Percentiles rank a stretch among this genome's conserved stretches.
Evolutionary conservation across 2,888 invertebrate species (phyloP).

Genomic region (Julus scandinavius): DNA sequence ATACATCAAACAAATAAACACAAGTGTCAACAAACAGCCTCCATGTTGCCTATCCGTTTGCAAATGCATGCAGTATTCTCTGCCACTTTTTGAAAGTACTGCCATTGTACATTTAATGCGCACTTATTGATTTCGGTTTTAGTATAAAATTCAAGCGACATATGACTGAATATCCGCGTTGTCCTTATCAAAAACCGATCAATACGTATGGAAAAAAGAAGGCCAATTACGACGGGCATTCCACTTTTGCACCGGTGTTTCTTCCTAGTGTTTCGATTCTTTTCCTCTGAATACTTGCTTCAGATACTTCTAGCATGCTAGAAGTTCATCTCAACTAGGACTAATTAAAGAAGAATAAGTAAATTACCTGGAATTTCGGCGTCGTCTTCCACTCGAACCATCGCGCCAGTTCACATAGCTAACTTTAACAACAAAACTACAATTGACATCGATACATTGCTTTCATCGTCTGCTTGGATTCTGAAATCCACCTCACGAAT

Average conservation of each 20-base stretch:
- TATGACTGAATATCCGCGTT: background rate
- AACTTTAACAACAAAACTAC: background rate
- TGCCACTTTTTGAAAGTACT: background rate
- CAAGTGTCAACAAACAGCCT: background rate
- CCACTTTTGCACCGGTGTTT: background rate
- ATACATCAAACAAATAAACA: too few relatives aligned
- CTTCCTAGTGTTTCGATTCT: background rate
- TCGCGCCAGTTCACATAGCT: slow-evolving; percentile 20
- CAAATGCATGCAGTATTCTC: background rate
- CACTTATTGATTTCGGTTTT: slow-evolving; percentile 17
- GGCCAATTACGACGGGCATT: background rate
- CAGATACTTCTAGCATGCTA: background rate
- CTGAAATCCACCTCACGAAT: background rate
- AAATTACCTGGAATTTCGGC: slow-evolving; percentile 54
- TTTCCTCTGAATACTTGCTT: background rate
- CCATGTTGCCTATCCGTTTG: background rate
- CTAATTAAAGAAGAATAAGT: background rate
- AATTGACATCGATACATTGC: background rate
- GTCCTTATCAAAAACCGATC: slow-evolving; percentile 1
- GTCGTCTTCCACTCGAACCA: slow-evolving; percentile 54
- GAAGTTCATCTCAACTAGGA: background rate
- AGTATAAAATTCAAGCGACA: slow-evolving; percentile 26
- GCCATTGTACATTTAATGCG: background rate
- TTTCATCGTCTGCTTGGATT: background rate
- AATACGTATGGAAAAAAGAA: background rate